Conservation (phyloP, 37 sponge, comb jelly and placozoan species). For the Geodia barretti region DNA sequence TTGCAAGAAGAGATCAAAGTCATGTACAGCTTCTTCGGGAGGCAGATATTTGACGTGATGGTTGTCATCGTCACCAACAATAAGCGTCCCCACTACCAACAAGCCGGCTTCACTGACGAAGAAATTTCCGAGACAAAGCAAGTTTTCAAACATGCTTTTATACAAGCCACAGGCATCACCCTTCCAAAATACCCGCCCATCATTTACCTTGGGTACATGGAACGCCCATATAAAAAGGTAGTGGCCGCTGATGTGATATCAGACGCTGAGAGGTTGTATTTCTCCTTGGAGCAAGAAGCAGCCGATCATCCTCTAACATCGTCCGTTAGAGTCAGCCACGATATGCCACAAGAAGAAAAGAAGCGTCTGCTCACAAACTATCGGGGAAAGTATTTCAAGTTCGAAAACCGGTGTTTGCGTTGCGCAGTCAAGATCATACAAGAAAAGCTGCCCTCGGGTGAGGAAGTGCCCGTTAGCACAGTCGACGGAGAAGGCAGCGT, state of each 20-base stretch:
- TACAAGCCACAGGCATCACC: background rate
- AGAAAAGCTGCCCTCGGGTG: background rate
- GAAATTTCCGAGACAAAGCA: background rate
- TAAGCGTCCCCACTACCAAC: background rate
- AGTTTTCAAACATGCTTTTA: background rate
- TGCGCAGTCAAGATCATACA: background rate
- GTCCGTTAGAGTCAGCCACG: background rate
- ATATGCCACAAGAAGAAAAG: background rate
- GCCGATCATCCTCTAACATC: background rate
- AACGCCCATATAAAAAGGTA: background rate
- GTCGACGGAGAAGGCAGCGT: background rate
- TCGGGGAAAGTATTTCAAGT: background rate
- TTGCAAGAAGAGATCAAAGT: conserved; percentile 9
- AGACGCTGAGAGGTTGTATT: background rate
- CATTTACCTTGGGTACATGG: background rate
- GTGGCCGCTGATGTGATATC: background rate
- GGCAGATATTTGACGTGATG: conserved; percentile 14
- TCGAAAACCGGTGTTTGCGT: background rate
- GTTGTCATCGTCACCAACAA: conserved; percentile 17
- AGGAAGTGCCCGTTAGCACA: background rate
- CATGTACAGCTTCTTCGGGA: conserved; percentile 20
- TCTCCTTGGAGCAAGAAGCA: background rate
- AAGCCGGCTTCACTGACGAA: conserved; percentile 5
- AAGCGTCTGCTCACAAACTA: too few species aligned
- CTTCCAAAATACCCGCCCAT: background rate